These are phyloP conservation scores for Phataginus tetradactyla DNA, from an alignment of 2,797 vertebrate genomes.

Conservation along the genomic window DNA sequence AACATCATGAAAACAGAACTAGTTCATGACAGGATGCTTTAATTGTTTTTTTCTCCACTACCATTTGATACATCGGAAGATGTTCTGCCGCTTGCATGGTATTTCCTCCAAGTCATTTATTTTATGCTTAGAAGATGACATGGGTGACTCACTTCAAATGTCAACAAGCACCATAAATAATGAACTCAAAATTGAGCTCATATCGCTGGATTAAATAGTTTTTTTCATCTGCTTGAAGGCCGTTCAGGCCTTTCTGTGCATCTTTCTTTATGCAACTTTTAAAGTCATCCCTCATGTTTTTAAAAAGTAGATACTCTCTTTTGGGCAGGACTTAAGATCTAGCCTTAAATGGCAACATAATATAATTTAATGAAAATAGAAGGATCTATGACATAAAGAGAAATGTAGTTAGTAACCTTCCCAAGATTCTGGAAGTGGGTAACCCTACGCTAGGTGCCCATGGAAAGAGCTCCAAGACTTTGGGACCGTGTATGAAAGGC, in stretches of 20 bases:
- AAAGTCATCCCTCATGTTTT: constrained; percentile 26
- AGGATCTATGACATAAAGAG: background rate
- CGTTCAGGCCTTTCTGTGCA: constrained; percentile 48
- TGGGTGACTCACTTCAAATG: constrained; percentile 34
- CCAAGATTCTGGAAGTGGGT: background rate
- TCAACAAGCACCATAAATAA: constrained; percentile 63
- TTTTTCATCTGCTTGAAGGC: constrained; percentile 59
- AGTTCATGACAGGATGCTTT: background rate
- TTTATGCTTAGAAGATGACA: constrained; percentile 21
- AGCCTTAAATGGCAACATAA: background rate
- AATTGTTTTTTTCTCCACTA: background rate
- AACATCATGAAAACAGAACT: background rate
- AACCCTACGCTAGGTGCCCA: background rate
- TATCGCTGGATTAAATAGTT: constrained; percentile 52
- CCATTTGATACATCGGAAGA: background rate
- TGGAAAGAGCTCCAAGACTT: background rate
- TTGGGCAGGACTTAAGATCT: background rate
- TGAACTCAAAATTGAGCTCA: constrained; percentile 37
- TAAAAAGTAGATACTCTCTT: background rate
- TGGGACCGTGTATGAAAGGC: background rate
- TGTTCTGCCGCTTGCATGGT: background rate
- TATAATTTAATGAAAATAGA: constrained; percentile 12
- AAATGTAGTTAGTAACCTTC: constrained; percentile 19
- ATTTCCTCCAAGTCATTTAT: background rate
- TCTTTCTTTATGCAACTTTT: constrained; percentile 59